Percentiles rank a stretch among this genome's conserved stretches.
Conservation (phyloP, 2,113 vertebrate genomes). For the Oreochromis aureus region DNA sequence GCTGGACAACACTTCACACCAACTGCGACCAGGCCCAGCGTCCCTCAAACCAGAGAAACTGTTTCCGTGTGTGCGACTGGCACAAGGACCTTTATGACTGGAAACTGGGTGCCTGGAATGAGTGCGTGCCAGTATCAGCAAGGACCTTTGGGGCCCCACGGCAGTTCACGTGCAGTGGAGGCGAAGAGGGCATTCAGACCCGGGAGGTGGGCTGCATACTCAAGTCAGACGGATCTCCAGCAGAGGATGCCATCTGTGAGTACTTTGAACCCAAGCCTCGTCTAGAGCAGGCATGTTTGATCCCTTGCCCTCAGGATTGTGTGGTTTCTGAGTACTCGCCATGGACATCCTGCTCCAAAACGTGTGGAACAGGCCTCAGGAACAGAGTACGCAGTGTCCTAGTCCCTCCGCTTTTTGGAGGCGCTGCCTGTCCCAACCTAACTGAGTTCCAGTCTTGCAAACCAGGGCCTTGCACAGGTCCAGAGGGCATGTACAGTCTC, state of each 20-base stretch:
- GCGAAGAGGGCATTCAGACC: slow-evolving; percentile 90
- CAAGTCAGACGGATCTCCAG: slow-evolving; percentile 74
- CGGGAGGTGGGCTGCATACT: slow-evolving; percentile 85
- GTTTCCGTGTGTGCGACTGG: slow-evolving; percentile 95
- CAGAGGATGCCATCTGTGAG: slow-evolving; percentile 91
- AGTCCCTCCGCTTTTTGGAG: slow-evolving; percentile 85
- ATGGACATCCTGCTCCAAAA: slow-evolving; percentile 93
- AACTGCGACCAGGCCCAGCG: slow-evolving; percentile 85
- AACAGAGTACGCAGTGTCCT: slow-evolving; percentile 85
- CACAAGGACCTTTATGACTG: slow-evolving; percentile 95
- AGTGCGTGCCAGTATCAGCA: slow-evolving; percentile 80
- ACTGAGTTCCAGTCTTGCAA: slow-evolving; percentile 90
- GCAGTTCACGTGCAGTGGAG: slow-evolving; percentile 74
- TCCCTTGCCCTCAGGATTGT: slow-evolving; percentile 91
- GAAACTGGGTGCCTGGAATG: slow-evolving; percentile 85
- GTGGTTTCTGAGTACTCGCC: slow-evolving; percentile 85
- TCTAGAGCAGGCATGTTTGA: slow-evolving; percentile 93
- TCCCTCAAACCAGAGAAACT: slow-evolving; percentile 89
- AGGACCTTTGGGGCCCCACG: slow-evolving; percentile 69
- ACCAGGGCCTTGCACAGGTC: slow-evolving; percentile 71
- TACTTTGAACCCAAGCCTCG: slow-evolving; percentile 94
- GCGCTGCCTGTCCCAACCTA: slow-evolving; percentile 84
- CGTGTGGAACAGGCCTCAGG: slow-evolving; percentile 85
- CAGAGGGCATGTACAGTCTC: slow-evolving; percentile 83
- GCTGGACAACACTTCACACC: slow-evolving; percentile 91